phyloP scores from a whole-genome alignment of 2,797 vertebrate genomes.

The Rousettus madagascariensis region DNA sequence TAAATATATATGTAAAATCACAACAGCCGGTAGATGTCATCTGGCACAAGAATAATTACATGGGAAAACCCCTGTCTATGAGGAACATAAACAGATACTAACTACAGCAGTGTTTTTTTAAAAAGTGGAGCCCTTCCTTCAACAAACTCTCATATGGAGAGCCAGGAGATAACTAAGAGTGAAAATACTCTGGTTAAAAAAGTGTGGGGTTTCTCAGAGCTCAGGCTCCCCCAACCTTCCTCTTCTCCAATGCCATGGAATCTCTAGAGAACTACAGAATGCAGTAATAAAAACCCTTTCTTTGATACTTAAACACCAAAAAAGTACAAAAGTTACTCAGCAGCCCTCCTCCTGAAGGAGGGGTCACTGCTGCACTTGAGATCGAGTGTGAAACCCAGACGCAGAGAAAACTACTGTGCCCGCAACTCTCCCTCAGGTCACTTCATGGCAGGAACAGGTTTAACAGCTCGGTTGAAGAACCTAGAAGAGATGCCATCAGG shows the following conservation, averaged over 20 bases:
- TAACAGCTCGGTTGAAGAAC: neutral
- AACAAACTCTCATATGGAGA: neutral
- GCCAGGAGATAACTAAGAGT: neutral
- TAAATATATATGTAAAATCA: neutral
- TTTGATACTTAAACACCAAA: neutral
- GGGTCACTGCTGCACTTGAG: too few relatives aligned
- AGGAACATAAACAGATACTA: neutral
- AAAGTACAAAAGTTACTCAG: neutral
- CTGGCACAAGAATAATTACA: neutral
- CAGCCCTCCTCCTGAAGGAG: neutral
- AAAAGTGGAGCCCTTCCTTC: neutral
- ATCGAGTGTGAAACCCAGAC: neutral
- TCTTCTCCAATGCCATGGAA: neutral
- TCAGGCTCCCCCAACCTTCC: neutral
- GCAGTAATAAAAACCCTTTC: neutral
- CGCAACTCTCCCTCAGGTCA: accelerated
- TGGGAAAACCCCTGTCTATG: neutral
- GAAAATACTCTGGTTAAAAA: neutral
- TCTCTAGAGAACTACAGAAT: neutral
- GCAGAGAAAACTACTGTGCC: neutral
- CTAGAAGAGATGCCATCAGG: neutral
- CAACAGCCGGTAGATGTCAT: neutral
- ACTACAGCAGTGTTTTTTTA: neutral
- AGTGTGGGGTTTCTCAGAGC: neutral
- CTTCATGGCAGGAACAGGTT: neutral